phyloP scores from a whole-genome alignment of 2,888 invertebrate species.

The Melanotus villosus region DNA sequence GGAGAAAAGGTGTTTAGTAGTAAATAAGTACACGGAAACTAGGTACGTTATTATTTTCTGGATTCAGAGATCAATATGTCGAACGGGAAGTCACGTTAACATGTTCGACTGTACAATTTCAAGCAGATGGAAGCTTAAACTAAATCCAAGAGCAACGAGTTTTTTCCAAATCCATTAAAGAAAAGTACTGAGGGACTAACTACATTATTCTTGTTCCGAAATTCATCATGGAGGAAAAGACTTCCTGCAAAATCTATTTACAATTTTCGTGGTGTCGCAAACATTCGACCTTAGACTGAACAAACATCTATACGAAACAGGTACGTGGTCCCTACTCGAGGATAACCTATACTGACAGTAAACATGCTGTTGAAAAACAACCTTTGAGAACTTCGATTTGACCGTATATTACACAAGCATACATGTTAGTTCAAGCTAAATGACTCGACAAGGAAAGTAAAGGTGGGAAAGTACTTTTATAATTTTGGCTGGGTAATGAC shows the following conservation, averaged over 20 bases:
- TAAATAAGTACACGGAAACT: slow-evolving; percentile 29
- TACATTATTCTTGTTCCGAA: slow-evolving; percentile 34
- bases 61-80: slow-evolving; percentile 43
- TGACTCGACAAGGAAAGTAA: no score
- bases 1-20: no score
- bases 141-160: slow-evolving; percentile 43
- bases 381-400: slow-evolving; percentile 33
- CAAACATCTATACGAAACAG: slow-evolving; percentile 34
- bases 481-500: no score
- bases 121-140: slow-evolving; percentile 39
- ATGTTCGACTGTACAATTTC: slow-evolving; percentile 40
- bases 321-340: slow-evolving; percentile 27
- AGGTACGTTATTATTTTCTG: slow-evolving; percentile 36
- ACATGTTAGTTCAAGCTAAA: no score
- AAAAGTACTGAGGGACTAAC: slow-evolving; percentile 38
- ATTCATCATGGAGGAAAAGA: slow-evolving; percentile 40
- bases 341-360: slow-evolving; percentile 39
- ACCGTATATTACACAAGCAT: slow-evolving; percentile 41
- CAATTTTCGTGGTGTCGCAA: slow-evolving; percentile 33
- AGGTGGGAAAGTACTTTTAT: no score
- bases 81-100: slow-evolving; percentile 34
- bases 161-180: slow-evolving; percentile 42
- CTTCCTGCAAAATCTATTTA: slow-evolving; percentile 30
- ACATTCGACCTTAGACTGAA: slow-evolving; percentile 31
- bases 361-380: slow-evolving; percentile 32